Conservation (phyloP, 2,113 vertebrate species). For the Hyperoodon ampullatus region DNA sequence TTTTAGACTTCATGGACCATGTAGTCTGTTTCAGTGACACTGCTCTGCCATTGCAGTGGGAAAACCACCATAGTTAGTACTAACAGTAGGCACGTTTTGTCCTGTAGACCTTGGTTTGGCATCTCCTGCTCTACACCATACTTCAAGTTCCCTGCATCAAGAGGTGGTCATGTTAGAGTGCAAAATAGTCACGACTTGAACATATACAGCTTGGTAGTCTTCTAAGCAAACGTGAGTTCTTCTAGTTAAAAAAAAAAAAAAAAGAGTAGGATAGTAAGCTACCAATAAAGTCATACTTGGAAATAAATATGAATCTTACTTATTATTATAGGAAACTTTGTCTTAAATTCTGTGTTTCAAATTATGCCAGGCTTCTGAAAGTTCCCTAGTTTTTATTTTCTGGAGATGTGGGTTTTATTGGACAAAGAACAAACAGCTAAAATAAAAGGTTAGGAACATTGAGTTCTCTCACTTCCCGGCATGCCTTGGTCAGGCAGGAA, state of each 20-base stretch:
- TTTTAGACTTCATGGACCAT: background rate
- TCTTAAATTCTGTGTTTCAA: background rate
- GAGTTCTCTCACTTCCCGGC: background rate
- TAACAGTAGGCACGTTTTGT: background rate
- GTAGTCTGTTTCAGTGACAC: background rate
- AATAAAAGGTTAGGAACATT: background rate
- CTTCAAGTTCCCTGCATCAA: background rate
- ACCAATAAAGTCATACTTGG: background rate
- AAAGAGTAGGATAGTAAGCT: background rate
- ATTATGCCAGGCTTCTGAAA: background rate
- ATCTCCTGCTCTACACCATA: rapidly evolving
- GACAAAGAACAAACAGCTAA: background rate
- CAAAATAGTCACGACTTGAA: background rate
- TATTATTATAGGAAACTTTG: background rate
- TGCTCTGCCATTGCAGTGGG: background rate
- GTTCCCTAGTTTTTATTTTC: background rate
- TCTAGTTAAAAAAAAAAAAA: background rate
- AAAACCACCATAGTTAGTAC: background rate
- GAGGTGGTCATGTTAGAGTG: background rate
- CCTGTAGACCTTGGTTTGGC: background rate
- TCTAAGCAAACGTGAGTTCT: background rate
- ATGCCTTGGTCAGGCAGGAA: background rate
- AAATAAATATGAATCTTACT: background rate
- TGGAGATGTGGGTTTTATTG: background rate
- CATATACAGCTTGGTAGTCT: too few relatives aligned